Base-by-base conservation (phyloP, 2,888 invertebrate genomes). In the Tenthredo distinguenda region DNA sequence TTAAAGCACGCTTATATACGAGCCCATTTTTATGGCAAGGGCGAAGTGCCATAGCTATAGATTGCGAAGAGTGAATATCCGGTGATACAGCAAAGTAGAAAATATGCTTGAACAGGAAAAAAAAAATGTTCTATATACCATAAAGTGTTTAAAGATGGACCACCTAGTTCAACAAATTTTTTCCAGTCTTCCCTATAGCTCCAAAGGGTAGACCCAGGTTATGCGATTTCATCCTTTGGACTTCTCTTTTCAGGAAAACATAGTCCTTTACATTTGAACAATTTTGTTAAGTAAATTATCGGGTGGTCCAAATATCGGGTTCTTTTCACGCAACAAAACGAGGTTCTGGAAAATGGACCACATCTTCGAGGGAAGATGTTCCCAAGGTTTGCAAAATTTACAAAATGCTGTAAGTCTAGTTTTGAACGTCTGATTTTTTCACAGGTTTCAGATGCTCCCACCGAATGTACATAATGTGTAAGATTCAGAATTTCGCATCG, bases 41-140 rank as follows among this genome's bases (percentile, higher is more conserved):
- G 71, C 71, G 37, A 37, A 71, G 71, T 71, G 71, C 71, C 34
- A 71, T 37, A n/a, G 18, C 34, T 71, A 31, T 15, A 71, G 62
- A 62, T 26, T 21, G 62, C 62, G 26, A 71, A 37, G 34, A 34
- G 34, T 71, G 37, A 71, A 34, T 71, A 37, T 71, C 71, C 7
- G 71, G 71, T 37, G 34, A 37, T 71, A 71, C 15, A 34, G 71
- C n/a, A 31, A 71, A 71, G 71, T 71, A 86, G 68, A 82, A 83
- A 86, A 74, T 86, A 86, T 21, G 15, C 6, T n/a, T 26, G 34
- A n/a, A 34, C 50, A 58, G 71, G 18, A 83, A 21, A 58, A 84
- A 84, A 37, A 55, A 55, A n/a, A n/a, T 55, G 55, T 50, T 18
- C 0, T 50, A 5, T 4, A 18, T 18, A 18, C 4, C 5, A 18